Base-by-base conservation (phyloP, 2,888 invertebrate genomes). In the Lasioglossum morio region DNA sequence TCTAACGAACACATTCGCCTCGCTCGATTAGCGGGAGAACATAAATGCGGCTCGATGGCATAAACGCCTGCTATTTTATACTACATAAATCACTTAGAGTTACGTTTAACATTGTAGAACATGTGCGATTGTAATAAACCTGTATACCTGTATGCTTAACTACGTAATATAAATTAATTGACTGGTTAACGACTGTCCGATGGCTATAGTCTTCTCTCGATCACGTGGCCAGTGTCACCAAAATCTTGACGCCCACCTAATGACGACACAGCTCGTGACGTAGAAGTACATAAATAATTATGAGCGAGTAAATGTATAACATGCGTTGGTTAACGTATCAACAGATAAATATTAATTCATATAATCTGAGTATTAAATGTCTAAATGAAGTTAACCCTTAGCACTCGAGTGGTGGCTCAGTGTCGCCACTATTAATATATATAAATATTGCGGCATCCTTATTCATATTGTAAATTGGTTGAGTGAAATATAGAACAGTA, bases 61-160 rank as follows among this genome's bases (percentile, higher is more conserved):
- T 37, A 40, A 40, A 69, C 5, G 69, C 19, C 19, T 69, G 7
- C n/a, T 69, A 14, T 16, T 37, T 23, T 3, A 23, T 4, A 30
- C 0, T 40, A 10, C 27, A 19, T 14, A 72, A 48, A n/a, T 70
- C 23, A 14, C 37, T n/a, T 70, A 66, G 8, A 19, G 34, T 34
- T 66, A 69, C 46, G 37, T 66, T 79, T n/a, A 60, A 60, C 34
- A 85, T 78, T 66, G 66, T 57, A n/a, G 23, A 85, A 85, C 78
- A 76, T 76, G 79, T 84, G 85, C 72, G 78, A 37, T 27, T 60
- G 19, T 66, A 76, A 85, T n/a, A 84, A 72, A 72, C 66, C 10
- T 77, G 2, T 16, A 14, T 23, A 72, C 66, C 10, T 77, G 2
- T 16, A 14, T 23, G 30, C 10, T 48, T 40, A 74, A 46, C 23